Conservation (phyloP, 2,113 vertebrate species). For the Coreoperca whiteheadi region DNA sequence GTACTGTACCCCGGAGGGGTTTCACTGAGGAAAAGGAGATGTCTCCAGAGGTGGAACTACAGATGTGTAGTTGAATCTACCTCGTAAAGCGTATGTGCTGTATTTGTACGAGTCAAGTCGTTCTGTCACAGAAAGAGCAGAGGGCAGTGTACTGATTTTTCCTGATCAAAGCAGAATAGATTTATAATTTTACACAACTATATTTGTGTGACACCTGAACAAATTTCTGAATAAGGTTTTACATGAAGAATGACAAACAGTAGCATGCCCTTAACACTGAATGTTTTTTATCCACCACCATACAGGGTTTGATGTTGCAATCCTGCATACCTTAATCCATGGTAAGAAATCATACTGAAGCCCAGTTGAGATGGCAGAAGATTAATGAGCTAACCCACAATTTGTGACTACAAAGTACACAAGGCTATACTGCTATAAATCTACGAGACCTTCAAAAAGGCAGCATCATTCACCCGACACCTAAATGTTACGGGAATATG, state of each 20-base stretch:
- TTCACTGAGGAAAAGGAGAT: too few species aligned
- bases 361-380: slow-evolving; percentile 7
- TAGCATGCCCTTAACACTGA: background rate
- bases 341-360: slow-evolving; percentile 31
- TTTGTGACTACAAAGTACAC: slow-evolving; percentile 38
- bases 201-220: background rate
- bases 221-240: background rate
- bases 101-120: too few species aligned
- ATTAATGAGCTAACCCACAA: slow-evolving; percentile 44
- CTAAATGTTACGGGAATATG: slow-evolving; percentile 28
- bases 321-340: slow-evolving; percentile 25
- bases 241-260: slow-evolving; percentile 22
- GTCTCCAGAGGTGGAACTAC: too few species aligned
- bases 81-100: too few species aligned
- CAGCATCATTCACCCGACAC: slow-evolving; percentile 16
- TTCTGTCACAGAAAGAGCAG: too few species aligned
- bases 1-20: too few species aligned
- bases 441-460: slow-evolving; percentile 40
- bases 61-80: too few species aligned
- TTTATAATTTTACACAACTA: background rate
- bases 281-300: slow-evolving; percentile 7
- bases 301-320: slow-evolving; percentile 18
- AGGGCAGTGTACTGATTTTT: too few species aligned
- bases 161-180: background rate
- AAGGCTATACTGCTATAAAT: slow-evolving; percentile 38